Base-by-base conservation (phyloP, 1,140 invertebrate species). In the Bombus superbus region DNA sequence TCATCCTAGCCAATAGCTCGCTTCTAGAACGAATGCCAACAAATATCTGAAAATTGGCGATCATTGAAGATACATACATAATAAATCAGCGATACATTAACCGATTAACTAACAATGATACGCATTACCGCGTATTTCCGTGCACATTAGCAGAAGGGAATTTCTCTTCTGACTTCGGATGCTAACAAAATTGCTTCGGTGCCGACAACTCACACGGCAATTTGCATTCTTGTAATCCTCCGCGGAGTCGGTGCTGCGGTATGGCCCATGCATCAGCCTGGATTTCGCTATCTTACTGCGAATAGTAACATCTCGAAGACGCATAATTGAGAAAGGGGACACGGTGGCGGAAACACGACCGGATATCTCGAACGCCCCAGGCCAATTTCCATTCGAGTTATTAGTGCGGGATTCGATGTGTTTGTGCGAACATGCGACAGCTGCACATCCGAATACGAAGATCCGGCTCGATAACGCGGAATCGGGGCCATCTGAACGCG, bases 371-470 rank as follows among this genome's bases (percentile, higher is more conserved):
- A 25, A 13, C 25, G 76, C 76, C 53, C 40, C 75, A 38, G 76
- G 82, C 82, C 75, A 84, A 84, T 84, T 84, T 84, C 82, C 82
- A 84, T 84, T 79, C 76, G 82, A 84, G 76, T 84, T 84, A 84
- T 84, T 84, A 84, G 82, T 84, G 47, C 47, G 44, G 15, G 75
- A 68, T 72, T 79, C 82, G 82, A 84, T 79, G 82, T 68, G 53
- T 79, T 79, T 44, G 75, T 62, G 32, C 38, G 64, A 78, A 53
- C 42, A 71, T 18, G n/a, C 57, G 59, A 47, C 74, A 83, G 74
- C 82, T 84, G 76, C 76, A 35, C 44, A 38, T 22, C 3, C 22
- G 28, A 42, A 32, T 35, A 59, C 35, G 35, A 28, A 71, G 82
- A 84, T 84, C 42, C 76, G 4, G 35, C 66, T 28, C 25, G 82